Percentiles rank a stretch among this genome's conserved stretches.
Conservation (phyloP, 2,113 vertebrate genomes). For the Epinephelus lanceolatus region DNA sequence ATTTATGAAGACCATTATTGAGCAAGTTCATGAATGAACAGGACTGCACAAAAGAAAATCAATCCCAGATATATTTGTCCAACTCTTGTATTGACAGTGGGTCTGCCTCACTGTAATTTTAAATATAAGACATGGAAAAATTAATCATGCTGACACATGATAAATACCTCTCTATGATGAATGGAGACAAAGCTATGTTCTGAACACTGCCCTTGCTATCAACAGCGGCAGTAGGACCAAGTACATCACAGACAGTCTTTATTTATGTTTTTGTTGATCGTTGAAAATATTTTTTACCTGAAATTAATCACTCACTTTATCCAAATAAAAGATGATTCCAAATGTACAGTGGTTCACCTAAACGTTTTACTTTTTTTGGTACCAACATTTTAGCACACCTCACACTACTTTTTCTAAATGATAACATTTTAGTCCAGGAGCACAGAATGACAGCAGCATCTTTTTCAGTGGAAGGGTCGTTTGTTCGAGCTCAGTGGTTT, state of each 20-base stretch:
- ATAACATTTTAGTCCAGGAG: too few relatives aligned
- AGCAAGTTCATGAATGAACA: neutral
- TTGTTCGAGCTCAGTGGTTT: neutral
- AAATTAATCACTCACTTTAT: too few relatives aligned
- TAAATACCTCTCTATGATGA: neutral
- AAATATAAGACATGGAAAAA: neutral
- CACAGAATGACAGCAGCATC: neutral
- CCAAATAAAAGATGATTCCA: too few relatives aligned
- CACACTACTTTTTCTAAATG: too few relatives aligned
- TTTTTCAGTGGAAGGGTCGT: neutral
- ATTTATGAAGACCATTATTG: neutral
- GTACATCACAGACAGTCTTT: too few relatives aligned
- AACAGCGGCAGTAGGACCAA: too few relatives aligned
- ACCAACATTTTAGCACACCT: too few relatives aligned
- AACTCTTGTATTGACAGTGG: neutral
- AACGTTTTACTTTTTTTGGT: too few relatives aligned
- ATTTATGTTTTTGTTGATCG: too few relatives aligned
- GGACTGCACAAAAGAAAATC: neutral
- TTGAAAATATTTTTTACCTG: too few relatives aligned
- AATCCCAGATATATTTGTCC: neutral
- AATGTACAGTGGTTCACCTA: too few relatives aligned
- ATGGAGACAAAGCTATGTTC: neutral
- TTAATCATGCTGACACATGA: neutral
- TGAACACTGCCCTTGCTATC: neutral
- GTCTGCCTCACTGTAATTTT: neutral